These are phyloP conservation scores for Vipera latastei DNA, from an alignment of 2,797 vertebrate genomes.

Conservation along the genomic window DNA sequence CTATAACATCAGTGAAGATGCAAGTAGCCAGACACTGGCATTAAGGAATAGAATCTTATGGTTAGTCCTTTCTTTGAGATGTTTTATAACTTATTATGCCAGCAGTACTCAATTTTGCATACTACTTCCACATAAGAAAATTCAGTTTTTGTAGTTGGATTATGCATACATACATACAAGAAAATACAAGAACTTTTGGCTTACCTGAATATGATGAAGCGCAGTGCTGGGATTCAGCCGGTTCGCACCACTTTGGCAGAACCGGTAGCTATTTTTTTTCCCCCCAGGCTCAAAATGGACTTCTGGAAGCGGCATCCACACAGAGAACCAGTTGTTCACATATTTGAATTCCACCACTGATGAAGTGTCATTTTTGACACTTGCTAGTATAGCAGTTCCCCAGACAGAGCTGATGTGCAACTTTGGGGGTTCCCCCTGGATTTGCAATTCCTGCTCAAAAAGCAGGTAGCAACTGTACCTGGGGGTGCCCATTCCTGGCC, in stretches of 20 bases:
- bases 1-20: conserved; percentile 67
- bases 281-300: no score
- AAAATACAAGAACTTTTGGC: neutral
- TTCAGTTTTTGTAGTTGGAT: neutral
- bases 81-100: neutral
- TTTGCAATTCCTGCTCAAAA: neutral
- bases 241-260: no score
- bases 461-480: neutral
- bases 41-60: conserved; percentile 16
- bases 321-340: no score
- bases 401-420: neutral
- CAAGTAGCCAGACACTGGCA: conserved; percentile 50
- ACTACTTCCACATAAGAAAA: neutral
- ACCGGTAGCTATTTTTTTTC: no score
- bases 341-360: neutral
- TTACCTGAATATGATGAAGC: neutral
- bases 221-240: no score
- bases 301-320: no score
- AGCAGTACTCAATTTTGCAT: neutral
- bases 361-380: neutral
- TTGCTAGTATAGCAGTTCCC: neutral
- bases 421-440: neutral
- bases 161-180: no score
- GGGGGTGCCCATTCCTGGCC: neutral
- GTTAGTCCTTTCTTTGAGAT: neutral